A percentile compares a stretch with the other conserved stretches of the same genome.
phyloP scores from a whole-genome alignment of 2,113 vertebrate species.

The Trinectes maculatus region DNA sequence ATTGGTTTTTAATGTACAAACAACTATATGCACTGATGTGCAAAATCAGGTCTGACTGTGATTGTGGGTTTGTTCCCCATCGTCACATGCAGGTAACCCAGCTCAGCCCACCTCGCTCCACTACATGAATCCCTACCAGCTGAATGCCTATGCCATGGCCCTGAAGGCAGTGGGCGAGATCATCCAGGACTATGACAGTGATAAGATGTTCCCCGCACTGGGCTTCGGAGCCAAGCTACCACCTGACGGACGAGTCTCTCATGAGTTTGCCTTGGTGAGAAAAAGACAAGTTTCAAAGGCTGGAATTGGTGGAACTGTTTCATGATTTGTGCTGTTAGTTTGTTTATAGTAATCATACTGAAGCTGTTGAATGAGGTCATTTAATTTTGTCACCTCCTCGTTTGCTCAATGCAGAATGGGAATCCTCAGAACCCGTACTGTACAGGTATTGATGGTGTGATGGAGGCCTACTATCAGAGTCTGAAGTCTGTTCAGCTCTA shows the following conservation, averaged over 20 bases:
- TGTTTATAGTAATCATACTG: too few species aligned
- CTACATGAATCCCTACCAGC: conserved; percentile 97
- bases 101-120: conserved; percentile 96
- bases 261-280: conserved; percentile 97
- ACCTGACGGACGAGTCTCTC: conserved; percentile 94
- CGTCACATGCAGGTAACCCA: conserved; percentile 88
- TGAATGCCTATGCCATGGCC: conserved; percentile 97
- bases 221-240: conserved; percentile 97
- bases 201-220: conserved; percentile 98
- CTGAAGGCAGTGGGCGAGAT: conserved; percentile 97
- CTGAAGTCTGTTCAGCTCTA: conserved; percentile 86
- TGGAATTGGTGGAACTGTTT: not conserved
- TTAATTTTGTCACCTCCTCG: not conserved
- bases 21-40: not conserved
- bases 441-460: conserved; percentile 93
- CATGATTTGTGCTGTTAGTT: too few species aligned
- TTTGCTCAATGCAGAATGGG: conserved; percentile 87
- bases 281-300: not conserved
- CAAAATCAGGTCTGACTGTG: not conserved
- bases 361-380: not conserved
- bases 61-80: not conserved
- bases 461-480: conserved; percentile 97
- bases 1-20: too few species aligned
- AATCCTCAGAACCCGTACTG: conserved; percentile 98
- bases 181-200: conserved; percentile 98